phyloP scores from a whole-genome alignment of 2,888 invertebrate species.

The Cenopis cana region DNA sequence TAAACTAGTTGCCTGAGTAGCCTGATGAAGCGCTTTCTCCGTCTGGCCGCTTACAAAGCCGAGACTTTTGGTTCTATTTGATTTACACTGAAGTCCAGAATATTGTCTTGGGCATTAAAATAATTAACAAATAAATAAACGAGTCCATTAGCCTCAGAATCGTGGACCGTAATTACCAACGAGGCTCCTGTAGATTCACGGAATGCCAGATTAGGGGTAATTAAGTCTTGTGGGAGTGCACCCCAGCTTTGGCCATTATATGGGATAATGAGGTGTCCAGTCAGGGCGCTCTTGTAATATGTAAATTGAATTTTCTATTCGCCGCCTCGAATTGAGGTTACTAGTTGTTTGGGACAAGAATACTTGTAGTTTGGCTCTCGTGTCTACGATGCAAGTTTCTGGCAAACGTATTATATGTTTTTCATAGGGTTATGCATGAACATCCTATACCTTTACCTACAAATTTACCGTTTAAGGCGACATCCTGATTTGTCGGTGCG shows the following conservation, averaged over 20 bases:
- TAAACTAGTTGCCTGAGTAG: background rate
- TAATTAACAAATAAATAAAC: slow-evolving; percentile 76
- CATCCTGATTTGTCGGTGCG: too few relatives aligned
- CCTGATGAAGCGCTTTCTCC: slow-evolving; percentile 1
- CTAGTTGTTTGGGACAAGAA: slow-evolving; percentile 55
- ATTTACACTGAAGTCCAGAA: slow-evolving; percentile 41
- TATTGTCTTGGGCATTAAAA: slow-evolving; percentile 46
- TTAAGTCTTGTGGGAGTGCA: slow-evolving; percentile 79
- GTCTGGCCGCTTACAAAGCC: background rate
- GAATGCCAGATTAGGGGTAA: slow-evolving; percentile 81
- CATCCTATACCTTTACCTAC: too few relatives aligned
- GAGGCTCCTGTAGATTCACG: slow-evolving; percentile 74
- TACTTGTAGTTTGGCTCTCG: slow-evolving; percentile 5
- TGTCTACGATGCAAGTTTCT: background rate
- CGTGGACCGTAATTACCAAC: slow-evolving; percentile 76
- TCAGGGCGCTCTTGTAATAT: slow-evolving; percentile 75
- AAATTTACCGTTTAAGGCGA: too few relatives aligned
- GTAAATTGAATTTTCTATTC: slow-evolving; percentile 79
- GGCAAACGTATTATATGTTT: background rate
- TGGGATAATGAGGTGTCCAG: slow-evolving; percentile 82
- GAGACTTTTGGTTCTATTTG: background rate
- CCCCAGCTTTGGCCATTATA: slow-evolving; percentile 72
- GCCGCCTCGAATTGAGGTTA: slow-evolving; percentile 55
- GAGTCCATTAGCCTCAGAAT: slow-evolving; percentile 73
- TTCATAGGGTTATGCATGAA: too few relatives aligned